Evolutionary conservation across 2,113 vertebrate species (phyloP).

Genomic region (Siniperca knerii): DNA sequence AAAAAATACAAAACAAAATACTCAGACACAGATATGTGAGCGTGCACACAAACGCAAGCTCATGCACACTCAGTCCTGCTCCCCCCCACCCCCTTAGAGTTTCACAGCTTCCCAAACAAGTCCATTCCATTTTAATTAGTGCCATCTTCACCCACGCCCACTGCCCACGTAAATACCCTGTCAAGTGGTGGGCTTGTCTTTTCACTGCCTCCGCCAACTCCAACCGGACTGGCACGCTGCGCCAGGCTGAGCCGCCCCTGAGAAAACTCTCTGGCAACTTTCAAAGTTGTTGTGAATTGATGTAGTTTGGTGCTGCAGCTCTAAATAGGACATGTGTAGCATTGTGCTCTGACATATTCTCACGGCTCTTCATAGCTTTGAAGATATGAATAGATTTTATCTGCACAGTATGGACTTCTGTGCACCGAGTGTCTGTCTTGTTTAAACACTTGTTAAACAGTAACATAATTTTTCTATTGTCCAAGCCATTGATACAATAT

Average conservation of each 20-base stretch:
- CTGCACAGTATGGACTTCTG: slow-evolving; percentile 36
- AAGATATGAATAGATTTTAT: slow-evolving; percentile 55
- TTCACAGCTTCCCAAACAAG: slow-evolving; percentile 90
- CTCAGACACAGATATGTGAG: slow-evolving; percentile 34
- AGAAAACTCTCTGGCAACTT: slow-evolving; percentile 81
- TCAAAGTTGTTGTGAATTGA: slow-evolving; percentile 71
- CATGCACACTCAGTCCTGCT: slow-evolving; percentile 1
- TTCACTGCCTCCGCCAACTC: slow-evolving; percentile 78
- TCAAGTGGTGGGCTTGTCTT: slow-evolving; percentile 81
- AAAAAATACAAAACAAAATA: slow-evolving; percentile 36
- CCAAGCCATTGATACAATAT: neutral
- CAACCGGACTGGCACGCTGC: slow-evolving; percentile 67
- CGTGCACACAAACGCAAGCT: slow-evolving; percentile 13
- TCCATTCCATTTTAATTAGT: slow-evolving; percentile 87
- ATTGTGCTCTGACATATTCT: slow-evolving; percentile 72
- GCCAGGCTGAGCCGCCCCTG: slow-evolving; percentile 71
- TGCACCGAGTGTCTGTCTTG: neutral
- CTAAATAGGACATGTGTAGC: slow-evolving; percentile 74
- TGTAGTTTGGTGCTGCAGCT: slow-evolving; percentile 63
- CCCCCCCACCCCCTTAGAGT: slow-evolving; percentile 59
- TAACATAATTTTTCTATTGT: neutral
- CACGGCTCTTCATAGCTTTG: slow-evolving; percentile 34
- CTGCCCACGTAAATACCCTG: slow-evolving; percentile 83
- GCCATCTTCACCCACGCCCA: slow-evolving; percentile 84
- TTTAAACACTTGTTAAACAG: slow-evolving; percentile 44